A percentile compares a stretch with the other conserved stretches of the same genome.
These are phyloP conservation scores for Pteria penguin DNA, from an alignment of 2,888 invertebrate species.

Conservation along the genomic window DNA sequence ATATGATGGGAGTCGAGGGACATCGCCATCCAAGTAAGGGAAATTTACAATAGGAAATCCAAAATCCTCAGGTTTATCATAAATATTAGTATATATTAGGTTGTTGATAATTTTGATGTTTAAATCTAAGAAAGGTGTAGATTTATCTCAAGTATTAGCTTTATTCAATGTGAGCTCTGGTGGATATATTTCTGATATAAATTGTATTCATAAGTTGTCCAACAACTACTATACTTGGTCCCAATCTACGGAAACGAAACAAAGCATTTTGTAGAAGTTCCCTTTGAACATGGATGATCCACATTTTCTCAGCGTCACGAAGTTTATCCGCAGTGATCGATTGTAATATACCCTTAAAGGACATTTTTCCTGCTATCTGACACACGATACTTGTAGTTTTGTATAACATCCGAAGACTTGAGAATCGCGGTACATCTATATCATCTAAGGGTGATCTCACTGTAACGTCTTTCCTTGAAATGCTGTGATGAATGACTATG, in stretches of 20 bases:
- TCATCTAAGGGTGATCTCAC: background rate
- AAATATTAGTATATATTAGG: too few relatives aligned
- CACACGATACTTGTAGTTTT: background rate
- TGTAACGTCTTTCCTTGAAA: background rate
- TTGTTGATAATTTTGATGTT: too few relatives aligned
- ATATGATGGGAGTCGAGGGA: too few relatives aligned
- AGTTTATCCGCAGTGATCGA: background rate
- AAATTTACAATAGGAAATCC: too few relatives aligned
- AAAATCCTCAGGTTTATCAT: too few relatives aligned
- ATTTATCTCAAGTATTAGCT: too few relatives aligned
- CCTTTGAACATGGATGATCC: background rate
- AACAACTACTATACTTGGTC: background rate
- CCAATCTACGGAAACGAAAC: background rate
- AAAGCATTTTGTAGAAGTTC: background rate
- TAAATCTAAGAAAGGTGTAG: too few relatives aligned
- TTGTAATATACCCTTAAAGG: background rate
- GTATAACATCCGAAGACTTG: background rate
- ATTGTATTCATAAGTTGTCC: slow-evolving; percentile 2
- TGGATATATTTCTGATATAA: too few relatives aligned
- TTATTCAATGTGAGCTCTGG: too few relatives aligned
- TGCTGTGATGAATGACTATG: background rate
- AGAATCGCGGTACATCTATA: slow-evolving; percentile 3
- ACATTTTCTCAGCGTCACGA: background rate
- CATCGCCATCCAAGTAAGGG: too few relatives aligned
- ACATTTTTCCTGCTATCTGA: background rate